Evolutionary conservation across 2,113 vertebrate species (phyloP), one percentile per base, ranked within the genome.

Genomic region (Rhabdornis inornatus): DNA sequence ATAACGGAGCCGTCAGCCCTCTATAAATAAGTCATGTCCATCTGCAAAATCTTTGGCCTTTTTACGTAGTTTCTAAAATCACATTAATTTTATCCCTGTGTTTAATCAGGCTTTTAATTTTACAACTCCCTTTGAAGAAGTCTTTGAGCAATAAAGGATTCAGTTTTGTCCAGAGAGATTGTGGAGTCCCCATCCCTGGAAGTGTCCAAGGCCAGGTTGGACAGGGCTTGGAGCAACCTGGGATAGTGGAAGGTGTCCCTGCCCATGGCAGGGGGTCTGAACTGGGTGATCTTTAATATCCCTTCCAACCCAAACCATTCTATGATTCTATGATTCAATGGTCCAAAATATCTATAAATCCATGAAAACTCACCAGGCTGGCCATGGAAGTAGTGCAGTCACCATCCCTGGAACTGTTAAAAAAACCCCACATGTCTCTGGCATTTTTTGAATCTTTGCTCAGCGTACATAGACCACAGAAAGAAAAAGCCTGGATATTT

Each of bases 161-260:
- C 57, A 23, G 3, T 5, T 42, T 55, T 69, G 10, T 19, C 8
- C 47, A 33, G 22, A 42, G 35, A 56, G 2, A 11, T 4, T 33
- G 30, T 56, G 49, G 18, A 31, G 22, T 30, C 6, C 9, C n/a
- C 20, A 61, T 27, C 21, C 16, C 25, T 69, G 55, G 22, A 11
- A 69, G 8, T 33, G 31, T 4, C 1, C 31, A 49, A 42, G 47
- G 24, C 21, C 35, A 28, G 25, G 18, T 0, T 49, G 61, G 39
- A n/a, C 0, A 0, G 33, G 39, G n/a, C n/a, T 39, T 53, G 45
- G n/a, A 49, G 31, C 8, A 40, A 2, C 25, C 47, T 33, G 31
- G n/a, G 11, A 2, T 2, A 8, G 31, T 42, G 15, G 25, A 12
- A 76, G 11, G 14, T 49, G 40, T 19, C n/a, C 13, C 40, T 61